Conservation (phyloP, 2,888 invertebrate genomes). For the Petrolisthes cinctipes region DNA sequence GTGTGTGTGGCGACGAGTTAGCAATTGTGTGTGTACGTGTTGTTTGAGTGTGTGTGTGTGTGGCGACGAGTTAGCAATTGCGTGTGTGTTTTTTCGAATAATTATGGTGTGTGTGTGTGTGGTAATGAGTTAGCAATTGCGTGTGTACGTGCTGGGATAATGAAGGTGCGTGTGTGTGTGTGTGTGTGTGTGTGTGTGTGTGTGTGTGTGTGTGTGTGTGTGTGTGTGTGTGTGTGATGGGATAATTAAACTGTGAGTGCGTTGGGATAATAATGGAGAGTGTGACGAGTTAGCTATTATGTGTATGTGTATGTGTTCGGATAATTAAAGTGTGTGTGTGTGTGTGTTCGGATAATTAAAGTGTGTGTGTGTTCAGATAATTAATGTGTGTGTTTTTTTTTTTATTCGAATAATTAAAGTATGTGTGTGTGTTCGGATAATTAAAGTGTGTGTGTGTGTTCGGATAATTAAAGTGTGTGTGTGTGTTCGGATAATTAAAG, state of each 20-base stretch:
- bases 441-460: neutral
- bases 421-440: neutral
- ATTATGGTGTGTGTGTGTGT: neutral
- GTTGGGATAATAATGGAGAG: neutral
- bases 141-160: neutral
- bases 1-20: too few relatives aligned
- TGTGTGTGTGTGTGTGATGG: too few relatives aligned
- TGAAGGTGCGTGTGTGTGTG: slow-evolving; percentile 4
- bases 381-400: neutral
- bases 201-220: slow-evolving; percentile 24
- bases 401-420: neutral
- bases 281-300: neutral
- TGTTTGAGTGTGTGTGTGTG: too few relatives aligned
- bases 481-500: too few relatives aligned
- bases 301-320: neutral
- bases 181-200: slow-evolving; percentile 2
- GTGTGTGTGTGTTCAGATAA: neutral
- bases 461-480: too few relatives aligned
- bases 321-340: neutral
- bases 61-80: slow-evolving; percentile 16
- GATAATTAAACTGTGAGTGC: neutral
- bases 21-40: too few relatives aligned
- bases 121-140: neutral
- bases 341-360: neutral
- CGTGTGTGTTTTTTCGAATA: neutral